phyloP scores from a whole-genome alignment of 2,113 vertebrate genomes.

The Zosterops borbonicus region DNA sequence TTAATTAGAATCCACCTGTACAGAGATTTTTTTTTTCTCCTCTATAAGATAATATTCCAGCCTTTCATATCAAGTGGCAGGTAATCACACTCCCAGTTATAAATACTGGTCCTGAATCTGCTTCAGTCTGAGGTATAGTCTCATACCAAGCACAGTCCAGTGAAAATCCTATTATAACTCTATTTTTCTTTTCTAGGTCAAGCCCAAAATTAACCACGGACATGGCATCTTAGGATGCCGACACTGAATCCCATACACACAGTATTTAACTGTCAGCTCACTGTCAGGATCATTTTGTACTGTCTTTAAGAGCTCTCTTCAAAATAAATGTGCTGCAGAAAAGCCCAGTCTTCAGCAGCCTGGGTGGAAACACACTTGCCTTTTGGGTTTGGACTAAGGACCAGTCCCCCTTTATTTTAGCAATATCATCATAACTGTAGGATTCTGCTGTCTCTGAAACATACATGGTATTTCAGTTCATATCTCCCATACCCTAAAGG shows the following conservation, averaged over 20 bases:
- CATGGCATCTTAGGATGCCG: background rate
- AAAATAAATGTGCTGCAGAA: background rate
- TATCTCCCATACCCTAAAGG: background rate
- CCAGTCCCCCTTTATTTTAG: background rate
- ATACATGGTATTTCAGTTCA: background rate
- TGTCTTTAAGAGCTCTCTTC: background rate
- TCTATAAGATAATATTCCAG: background rate
- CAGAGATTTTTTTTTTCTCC: background rate
- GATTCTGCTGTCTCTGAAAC: background rate
- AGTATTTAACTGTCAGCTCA: background rate
- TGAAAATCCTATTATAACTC: background rate
- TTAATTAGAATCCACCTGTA: background rate
- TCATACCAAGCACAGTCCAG: background rate
- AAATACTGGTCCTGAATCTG: background rate
- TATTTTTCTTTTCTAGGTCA: conserved; percentile 30
- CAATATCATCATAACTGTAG: background rate
- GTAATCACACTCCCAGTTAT: background rate
- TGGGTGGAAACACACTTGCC: background rate
- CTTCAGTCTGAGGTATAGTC: background rate
- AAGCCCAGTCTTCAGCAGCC: background rate
- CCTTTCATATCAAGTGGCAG: background rate
- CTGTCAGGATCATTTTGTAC: background rate
- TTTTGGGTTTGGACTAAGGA: background rate
- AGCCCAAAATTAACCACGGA: conserved; percentile 18
- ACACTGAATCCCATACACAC: background rate